Base-by-base conservation (phyloP, 2,113 vertebrate genomes). In the Notarius quadriscutis region DNA sequence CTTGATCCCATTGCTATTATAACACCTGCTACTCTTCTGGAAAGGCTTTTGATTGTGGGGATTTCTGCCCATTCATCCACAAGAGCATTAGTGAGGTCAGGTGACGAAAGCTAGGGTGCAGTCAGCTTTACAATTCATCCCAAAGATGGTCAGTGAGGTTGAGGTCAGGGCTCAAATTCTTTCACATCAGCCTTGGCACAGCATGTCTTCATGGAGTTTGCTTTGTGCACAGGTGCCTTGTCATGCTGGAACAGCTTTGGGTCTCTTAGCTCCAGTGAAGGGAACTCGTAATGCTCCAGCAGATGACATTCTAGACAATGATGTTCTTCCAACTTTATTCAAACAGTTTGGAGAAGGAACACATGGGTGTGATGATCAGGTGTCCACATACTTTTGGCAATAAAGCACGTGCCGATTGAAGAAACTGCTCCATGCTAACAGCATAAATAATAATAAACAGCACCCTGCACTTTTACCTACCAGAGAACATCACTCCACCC, bases 361-460 rank as follows among this genome's bases (percentile, higher is more conserved):
- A 1, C 75, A 55, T 17, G 22, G 20, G 22, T 55, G 51, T 27
- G 51, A 41, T 62, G 57, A 58, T 48, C 18, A 25, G 18, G 30
- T 62, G 20, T 62, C 34, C 58, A 81, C 57, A 48, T 12, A 25
- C 79, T 41, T 81, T 81, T 60, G 57, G 22, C 53, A 9, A 34
- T 80, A 18, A 30, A 34, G 55, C 15, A 62, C 62, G 25, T 20
- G 4, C 5, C 3, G n/a, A 80, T 14, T 58, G 10, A 48, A 62
- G 57, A 81, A 62, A 62, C 30, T 30, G 57, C 18, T 81, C 58
- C 79, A 7, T 48, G 30, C 4, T 81, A 22, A 81, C 30, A 81
- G 57, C 30, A 62, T 81, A 81, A 81, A 81, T 62, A 81, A 81
- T 62, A 81, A 41, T 60, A 41, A 81, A 81, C 30, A 81, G 30